Evolutionary conservation across 1,140 invertebrate species (phyloP).

Genomic region (Drosophila kohkoa): DNA sequence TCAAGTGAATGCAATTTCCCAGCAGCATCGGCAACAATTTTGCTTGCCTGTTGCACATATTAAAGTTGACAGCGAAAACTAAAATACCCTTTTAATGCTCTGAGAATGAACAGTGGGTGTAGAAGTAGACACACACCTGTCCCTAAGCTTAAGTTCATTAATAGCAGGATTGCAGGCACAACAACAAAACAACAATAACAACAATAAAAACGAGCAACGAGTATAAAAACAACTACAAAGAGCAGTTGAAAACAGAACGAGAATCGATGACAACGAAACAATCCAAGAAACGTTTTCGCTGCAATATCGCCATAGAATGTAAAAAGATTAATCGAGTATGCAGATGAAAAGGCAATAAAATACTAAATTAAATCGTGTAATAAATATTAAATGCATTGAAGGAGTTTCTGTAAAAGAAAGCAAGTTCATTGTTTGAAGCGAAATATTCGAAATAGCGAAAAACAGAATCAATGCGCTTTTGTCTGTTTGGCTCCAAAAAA

Average conservation of each 20-base stretch:
- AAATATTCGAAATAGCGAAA: constrained; percentile 5
- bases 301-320: neutral
- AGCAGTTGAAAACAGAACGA: constrained; percentile 7
- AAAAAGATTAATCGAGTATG: neutral
- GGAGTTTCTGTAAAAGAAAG: neutral
- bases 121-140: constrained; percentile 37
- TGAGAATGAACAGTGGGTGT: neutral
- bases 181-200: constrained; percentile 30
- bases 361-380: neutral
- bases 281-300: constrained; percentile 9
- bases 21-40: too few relatives aligned
- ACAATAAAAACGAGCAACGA: constrained; percentile 7
- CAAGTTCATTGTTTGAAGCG: neutral
- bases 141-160: constrained; percentile 45
- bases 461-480: constrained; percentile 39
- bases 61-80: neutral
- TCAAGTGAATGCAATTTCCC: too few relatives aligned
- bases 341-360: neutral
- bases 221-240: constrained; percentile 8
- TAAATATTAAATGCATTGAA: neutral
- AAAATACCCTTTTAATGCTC: neutral
- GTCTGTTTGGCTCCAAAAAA: constrained; percentile 39
- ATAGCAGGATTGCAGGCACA: constrained; percentile 43
- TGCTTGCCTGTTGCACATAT: neutral
- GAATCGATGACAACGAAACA: neutral